Evolutionary conservation across 2,113 vertebrate species (phyloP).

Genomic region (Macrotis lagotis): DNA sequence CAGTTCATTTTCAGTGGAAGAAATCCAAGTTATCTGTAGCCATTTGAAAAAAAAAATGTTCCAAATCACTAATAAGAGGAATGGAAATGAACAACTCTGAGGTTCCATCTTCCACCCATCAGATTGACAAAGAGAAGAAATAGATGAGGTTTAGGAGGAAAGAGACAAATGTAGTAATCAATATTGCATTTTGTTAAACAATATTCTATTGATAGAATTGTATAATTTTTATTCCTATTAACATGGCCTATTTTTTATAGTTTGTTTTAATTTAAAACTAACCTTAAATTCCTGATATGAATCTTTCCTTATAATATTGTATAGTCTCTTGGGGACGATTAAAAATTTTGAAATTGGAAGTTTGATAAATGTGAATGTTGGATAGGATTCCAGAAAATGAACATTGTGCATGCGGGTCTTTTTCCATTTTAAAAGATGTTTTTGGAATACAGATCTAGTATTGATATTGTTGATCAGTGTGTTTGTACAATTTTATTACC

Average conservation of each 20-base stretch:
- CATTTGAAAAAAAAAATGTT: neutral
- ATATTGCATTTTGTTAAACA: neutral
- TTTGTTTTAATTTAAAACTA: neutral
- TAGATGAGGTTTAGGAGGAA: neutral
- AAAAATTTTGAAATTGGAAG: neutral
- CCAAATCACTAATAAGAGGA: neutral
- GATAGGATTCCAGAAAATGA: neutral
- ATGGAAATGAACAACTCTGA: neutral
- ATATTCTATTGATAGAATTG: neutral
- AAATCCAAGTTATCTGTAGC: neutral
- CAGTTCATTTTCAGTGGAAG: neutral
- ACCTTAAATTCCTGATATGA: neutral
- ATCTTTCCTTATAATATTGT: neutral
- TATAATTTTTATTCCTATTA: neutral
- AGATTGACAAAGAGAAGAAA: neutral
- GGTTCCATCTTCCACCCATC: neutral
- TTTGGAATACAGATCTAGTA: too few species aligned
- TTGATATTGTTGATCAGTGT: too few species aligned
- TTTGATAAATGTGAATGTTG: neutral
- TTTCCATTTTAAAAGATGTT: too few species aligned
- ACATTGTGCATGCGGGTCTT: neutral
- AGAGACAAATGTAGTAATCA: neutral
- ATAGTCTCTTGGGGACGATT: neutral
- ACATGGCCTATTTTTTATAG: neutral
- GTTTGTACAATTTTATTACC: too few species aligned